These are phyloP conservation scores for Astropecten irregularis DNA, from an alignment of 53 echinoderm and acorn worm species.

Conservation along the genomic window DNA sequence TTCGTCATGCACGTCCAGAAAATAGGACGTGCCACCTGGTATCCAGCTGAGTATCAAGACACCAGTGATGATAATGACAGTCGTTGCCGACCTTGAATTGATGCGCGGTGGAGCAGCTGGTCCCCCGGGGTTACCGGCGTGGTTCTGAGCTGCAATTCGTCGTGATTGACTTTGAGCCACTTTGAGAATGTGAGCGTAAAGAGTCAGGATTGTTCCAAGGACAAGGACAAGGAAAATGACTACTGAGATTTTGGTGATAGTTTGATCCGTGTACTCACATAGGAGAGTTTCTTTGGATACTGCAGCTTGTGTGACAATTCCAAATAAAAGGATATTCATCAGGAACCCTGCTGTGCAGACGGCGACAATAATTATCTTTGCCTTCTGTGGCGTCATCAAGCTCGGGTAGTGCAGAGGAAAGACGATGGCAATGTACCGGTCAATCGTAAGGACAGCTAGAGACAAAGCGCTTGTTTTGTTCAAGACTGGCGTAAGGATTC, in stretches of 20 bases:
- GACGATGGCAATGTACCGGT: conserved; percentile 7
- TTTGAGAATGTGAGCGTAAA: conserved; percentile 6
- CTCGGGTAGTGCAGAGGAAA: conserved; percentile 13
- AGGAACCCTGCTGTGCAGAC: background rate
- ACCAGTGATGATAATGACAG: conserved; percentile 17
- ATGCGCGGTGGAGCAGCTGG: background rate
- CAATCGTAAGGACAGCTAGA: background rate
- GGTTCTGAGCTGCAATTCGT: background rate
- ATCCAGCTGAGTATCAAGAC: background rate
- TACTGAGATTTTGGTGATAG: too few species aligned
- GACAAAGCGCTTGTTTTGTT: background rate
- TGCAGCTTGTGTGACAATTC: background rate
- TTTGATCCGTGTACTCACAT: background rate
- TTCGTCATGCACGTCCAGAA: too few species aligned
- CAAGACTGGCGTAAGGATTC: background rate
- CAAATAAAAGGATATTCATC: background rate
- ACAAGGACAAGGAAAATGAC: background rate
- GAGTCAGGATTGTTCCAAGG: background rate
- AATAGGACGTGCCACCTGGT: background rate
- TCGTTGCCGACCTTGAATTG: conserved; percentile 6
- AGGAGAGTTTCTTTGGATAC: background rate
- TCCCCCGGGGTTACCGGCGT: background rate
- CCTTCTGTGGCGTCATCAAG: background rate
- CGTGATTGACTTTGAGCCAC: conserved; percentile 23
- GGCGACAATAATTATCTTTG: background rate